Evolutionary conservation across 2,888 invertebrate species (phyloP).

Genomic region (Patella depressa): DNA sequence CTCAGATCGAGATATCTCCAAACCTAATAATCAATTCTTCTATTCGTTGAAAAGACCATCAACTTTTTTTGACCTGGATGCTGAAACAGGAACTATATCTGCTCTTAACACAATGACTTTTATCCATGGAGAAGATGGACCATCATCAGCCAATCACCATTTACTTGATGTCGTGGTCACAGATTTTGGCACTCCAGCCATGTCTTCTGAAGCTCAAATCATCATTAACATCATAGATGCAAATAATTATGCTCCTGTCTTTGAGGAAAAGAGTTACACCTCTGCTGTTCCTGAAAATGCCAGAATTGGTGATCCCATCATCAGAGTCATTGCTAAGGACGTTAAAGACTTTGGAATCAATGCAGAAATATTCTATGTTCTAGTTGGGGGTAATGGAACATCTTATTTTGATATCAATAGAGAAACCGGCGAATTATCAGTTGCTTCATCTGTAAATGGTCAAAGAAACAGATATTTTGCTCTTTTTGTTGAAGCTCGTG

Average conservation of each 20-base stretch:
- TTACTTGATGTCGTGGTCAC: constrained; percentile 81
- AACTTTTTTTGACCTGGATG: constrained; percentile 88
- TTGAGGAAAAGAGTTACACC: constrained; percentile 75
- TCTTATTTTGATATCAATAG: constrained; percentile 82
- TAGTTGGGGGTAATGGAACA: constrained; percentile 82
- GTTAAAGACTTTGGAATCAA: constrained; percentile 85
- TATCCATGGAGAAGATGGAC: constrained; percentile 38
- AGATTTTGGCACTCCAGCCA: constrained; percentile 94
- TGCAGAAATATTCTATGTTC: constrained; percentile 86
- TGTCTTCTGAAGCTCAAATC: constrained; percentile 89
- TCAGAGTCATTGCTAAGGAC: constrained; percentile 75
- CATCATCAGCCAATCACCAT: constrained; percentile 51
- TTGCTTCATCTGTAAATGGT: constrained; percentile 77
- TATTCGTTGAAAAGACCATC: constrained; percentile 63
- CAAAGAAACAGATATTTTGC: constrained; percentile 75
- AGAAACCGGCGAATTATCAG: constrained; percentile 83
- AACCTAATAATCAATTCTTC: constrained; percentile 60
- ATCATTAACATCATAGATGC: constrained; percentile 91
- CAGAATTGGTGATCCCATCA: constrained; percentile 79
- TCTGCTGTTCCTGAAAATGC: constrained; percentile 77
- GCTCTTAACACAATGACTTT: constrained; percentile 80
- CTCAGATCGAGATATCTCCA: constrained; percentile 55
- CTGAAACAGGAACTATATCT: constrained; percentile 90
- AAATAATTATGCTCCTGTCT: constrained; percentile 91
- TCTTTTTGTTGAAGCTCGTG: constrained; percentile 82